These are phyloP conservation scores for Colossoma macropomum DNA, from an alignment of 2,113 vertebrate genomes.

Conservation along the genomic window DNA sequence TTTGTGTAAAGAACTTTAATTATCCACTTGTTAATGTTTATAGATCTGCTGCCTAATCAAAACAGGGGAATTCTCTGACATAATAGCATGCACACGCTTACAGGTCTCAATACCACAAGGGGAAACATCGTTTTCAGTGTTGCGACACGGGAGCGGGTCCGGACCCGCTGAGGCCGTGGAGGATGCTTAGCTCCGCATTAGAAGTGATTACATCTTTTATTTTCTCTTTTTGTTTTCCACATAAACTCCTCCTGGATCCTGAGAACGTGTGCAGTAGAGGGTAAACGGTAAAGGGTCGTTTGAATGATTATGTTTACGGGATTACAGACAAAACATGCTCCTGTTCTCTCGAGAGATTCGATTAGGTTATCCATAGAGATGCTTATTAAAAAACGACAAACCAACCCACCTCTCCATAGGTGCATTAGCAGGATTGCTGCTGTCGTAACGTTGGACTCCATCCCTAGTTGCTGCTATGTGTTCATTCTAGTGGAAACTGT, in stretches of 20 bases:
- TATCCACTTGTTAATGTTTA: constrained; percentile 76
- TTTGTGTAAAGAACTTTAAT: constrained; percentile 79
- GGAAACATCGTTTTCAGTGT: constrained; percentile 30
- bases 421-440: constrained; percentile 45
- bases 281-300: constrained; percentile 25
- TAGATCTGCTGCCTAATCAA: constrained; percentile 66
- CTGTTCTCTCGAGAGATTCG: neutral
- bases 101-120: constrained; percentile 26
- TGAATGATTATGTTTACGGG: constrained; percentile 51
- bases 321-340: constrained; percentile 1
- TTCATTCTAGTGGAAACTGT: constrained; percentile 44
- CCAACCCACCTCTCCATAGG: neutral
- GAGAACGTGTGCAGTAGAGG: constrained; percentile 8
- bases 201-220: neutral
- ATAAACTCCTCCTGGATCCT: constrained; percentile 19
- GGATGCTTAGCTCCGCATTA: constrained; percentile 13
- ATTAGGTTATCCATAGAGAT: constrained; percentile 22
- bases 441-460: constrained; percentile 47
- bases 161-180: neutral
- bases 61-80: constrained; percentile 56
- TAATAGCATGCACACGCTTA: constrained; percentile 54
- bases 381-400: constrained; percentile 11
- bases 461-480: constrained; percentile 61
- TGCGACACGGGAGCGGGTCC: constrained; percentile 33
- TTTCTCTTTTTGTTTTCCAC: no score